These are phyloP conservation scores for Drosophila navojoa DNA, from an alignment of 1,140 invertebrate genomes.

Conservation along the genomic window DNA sequence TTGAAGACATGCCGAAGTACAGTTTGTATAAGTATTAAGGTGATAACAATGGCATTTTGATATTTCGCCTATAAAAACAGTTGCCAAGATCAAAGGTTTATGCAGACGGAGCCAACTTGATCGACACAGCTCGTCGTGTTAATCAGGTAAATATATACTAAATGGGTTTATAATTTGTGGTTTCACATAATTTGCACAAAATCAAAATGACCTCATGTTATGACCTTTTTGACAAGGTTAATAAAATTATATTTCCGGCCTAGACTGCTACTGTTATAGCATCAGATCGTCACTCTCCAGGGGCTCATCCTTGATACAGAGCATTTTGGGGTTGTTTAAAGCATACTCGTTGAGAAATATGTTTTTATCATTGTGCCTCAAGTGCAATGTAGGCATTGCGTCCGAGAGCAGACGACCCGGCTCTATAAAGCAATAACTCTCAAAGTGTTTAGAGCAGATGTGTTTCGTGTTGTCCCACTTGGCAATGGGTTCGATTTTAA, in stretches of 20 bases:
- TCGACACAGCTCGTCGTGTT: no score
- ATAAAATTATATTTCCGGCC: conserved; percentile 26
- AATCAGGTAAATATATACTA: no score
- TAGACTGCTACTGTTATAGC: conserved; percentile 38
- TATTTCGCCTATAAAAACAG: no score
- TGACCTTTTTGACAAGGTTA: neutral
- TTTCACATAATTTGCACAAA: neutral
- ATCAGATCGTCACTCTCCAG: conserved; percentile 59
- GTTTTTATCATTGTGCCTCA: conserved; percentile 60
- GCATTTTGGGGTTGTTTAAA: conserved; percentile 32
- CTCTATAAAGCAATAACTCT: conserved; percentile 52
- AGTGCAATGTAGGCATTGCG: conserved; percentile 64
- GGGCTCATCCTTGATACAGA: conserved; percentile 63
- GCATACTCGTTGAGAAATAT: conserved; percentile 66
- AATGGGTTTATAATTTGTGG: no score
- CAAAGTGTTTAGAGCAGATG: conserved; percentile 68
- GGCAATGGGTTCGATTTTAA: conserved; percentile 66
- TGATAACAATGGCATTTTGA: no score
- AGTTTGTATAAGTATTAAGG: no score
- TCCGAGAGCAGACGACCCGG: conserved; percentile 49
- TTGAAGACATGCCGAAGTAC: no score
- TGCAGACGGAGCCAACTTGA: no score
- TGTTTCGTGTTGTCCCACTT: conserved; percentile 67
- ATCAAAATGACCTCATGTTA: no score
- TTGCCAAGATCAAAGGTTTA: no score